These are phyloP conservation scores for Sphaerodactylus townsendi DNA, from an alignment of 2,113 vertebrate species.

Conservation along the genomic window DNA sequence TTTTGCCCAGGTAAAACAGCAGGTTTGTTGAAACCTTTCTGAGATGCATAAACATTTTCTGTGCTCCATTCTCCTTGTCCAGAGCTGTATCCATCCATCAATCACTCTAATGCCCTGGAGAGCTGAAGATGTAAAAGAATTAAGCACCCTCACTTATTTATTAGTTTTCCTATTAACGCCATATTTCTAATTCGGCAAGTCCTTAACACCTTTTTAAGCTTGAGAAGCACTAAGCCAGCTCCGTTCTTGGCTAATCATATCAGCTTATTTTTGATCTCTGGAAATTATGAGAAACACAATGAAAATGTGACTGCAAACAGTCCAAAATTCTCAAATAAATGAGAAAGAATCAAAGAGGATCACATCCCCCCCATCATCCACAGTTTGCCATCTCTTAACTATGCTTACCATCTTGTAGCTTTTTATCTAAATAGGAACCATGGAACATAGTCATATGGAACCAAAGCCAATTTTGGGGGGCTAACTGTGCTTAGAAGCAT, in stretches of 20 bases:
- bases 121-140: constrained; percentile 37
- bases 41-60: not conserved
- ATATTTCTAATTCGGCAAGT: constrained; percentile 65
- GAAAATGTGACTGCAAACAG: constrained; percentile 43
- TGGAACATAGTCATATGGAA: constrained; percentile 4
- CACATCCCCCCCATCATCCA: not conserved
- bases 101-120: constrained; percentile 30
- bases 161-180: constrained; percentile 60
- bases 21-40: constrained; percentile 27
- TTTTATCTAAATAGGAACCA: accelerated
- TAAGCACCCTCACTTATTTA: constrained; percentile 49
- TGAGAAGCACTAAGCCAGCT: constrained; percentile 70
- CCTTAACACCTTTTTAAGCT: constrained; percentile 77
- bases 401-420: accelerated
- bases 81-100: constrained; percentile 31
- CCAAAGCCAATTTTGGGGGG: constrained; percentile 31
- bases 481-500: constrained; percentile 24
- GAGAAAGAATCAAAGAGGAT: not conserved
- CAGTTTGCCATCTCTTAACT: accelerated
- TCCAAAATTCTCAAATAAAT: accelerated
- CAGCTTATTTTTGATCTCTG: constrained; percentile 70
- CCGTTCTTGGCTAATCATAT: constrained; percentile 66
- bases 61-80: constrained; percentile 13
- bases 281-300: constrained; percentile 64
- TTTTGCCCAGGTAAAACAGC: not conserved